Base-by-base conservation (phyloP, 2,113 vertebrate genomes). In the Microtus ochrogaster region DNA sequence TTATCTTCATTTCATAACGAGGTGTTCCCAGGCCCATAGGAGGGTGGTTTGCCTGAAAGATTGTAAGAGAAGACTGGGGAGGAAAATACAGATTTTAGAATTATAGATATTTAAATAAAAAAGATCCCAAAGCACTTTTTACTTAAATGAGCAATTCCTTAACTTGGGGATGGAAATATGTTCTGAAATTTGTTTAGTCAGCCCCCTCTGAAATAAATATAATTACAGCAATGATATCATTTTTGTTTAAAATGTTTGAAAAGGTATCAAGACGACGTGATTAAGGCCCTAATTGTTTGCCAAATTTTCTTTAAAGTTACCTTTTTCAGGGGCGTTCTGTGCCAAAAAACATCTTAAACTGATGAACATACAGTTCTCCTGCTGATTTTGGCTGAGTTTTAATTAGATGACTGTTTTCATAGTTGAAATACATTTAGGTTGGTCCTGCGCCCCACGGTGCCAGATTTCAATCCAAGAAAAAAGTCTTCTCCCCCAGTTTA, bases 281-380 rank as follows among this genome's bases (percentile, higher is more conserved):
- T 97, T 97, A 96, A 89, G 83, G 65, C 89, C 91, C 87, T 95
- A 96, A 95, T 91, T 91, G 94, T 96, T 96, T 97, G 98, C 98
- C 98, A 98, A 21, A 81, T 95, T 97, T 98, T 95, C 96, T 97
- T 96, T 96, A 97, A 92, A 95, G 92, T 91, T 96, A 91, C 91
- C 58, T 91, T 97, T 93, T 94, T 94, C 19, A 7, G 49, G 52
- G 79, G 58, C 8, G 66, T 84, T 96, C 79, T 73, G 26, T 97
- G 97, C 98, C 97, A 98, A 96, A 97, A 98, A 97, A 76, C 95
- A 96, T 98, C 96, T 98, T 98, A 98, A 97, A 94, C 78, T 96
- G 96, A 97, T 97, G 97, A 98, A 97, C 92, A 92, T 95, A 84
- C 44, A 97, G 94, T 97, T 96, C 96, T 87, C 11, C 90, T 49